Conservation (phyloP, 2,797 vertebrate species). For the Anabacerthia variegaticeps region DNA sequence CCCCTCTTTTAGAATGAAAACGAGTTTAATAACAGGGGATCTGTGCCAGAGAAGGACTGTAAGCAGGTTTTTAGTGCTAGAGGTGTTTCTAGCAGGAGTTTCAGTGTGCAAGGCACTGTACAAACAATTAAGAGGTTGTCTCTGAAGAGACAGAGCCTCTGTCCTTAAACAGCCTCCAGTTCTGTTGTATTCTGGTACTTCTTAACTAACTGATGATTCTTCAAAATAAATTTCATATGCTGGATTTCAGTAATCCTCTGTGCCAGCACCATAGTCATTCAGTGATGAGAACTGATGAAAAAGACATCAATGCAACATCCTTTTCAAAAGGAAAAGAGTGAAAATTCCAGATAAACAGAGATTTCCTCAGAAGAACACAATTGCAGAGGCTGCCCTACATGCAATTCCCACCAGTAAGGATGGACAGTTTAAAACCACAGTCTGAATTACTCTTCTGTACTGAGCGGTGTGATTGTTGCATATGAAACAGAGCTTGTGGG, state of each 20-base stretch:
- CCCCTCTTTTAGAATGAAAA: not conserved
- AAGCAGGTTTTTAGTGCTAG: not conserved
- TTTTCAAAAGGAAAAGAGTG: not conserved
- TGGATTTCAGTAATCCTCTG: not conserved
- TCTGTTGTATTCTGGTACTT: not conserved
- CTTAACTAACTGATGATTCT: not conserved
- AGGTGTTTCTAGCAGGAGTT: not conserved
- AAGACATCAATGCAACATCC: not conserved
- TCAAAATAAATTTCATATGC: not conserved
- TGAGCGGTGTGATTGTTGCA: not conserved
- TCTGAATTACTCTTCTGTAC: conserved; percentile 10
- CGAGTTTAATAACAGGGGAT: not conserved
- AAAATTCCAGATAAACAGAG: not conserved
- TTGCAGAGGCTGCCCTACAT: not conserved
- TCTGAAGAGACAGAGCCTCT: not conserved
- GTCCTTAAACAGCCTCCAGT: not conserved
- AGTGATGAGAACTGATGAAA: not conserved
- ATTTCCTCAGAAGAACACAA: not conserved
- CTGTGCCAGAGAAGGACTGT: not conserved
- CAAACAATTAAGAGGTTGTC: not conserved
- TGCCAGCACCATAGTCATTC: not conserved
- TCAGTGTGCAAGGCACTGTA: not conserved
- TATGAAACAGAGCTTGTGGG: conserved; percentile 10
- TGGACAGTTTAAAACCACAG: conserved; percentile 7
- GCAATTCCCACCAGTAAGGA: not conserved